A percentile compares a stretch with the other conserved stretches of the same genome.
phyloP scores from a whole-genome alignment of 2,113 vertebrate species.

The Pithys albifrons region DNA sequence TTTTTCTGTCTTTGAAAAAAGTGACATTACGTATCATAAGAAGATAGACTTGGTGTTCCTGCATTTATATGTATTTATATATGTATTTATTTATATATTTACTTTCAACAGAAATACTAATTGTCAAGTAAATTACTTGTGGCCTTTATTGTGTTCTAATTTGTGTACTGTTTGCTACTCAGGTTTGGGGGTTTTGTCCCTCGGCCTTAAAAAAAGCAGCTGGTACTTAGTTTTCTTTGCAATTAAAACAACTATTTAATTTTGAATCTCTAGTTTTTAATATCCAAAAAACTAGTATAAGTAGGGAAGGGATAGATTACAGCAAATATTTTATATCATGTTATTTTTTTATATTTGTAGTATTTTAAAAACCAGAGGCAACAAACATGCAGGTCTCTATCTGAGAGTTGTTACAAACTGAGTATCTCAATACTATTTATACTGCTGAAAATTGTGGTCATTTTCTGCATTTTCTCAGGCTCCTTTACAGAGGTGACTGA shows the following conservation, averaged over 20 bases:
- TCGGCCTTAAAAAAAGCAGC: neutral
- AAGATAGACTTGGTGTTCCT: neutral
- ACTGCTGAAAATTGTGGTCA: neutral
- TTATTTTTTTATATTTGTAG: neutral
- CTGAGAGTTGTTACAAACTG: neutral
- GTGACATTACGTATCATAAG: neutral
- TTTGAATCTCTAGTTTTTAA: neutral
- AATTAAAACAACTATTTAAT: neutral
- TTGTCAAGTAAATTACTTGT: neutral
- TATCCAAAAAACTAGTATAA: neutral
- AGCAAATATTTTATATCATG: neutral
- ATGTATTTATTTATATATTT: neutral
- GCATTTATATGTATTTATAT: neutral
- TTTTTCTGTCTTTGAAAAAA: neutral
- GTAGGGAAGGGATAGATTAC: neutral
- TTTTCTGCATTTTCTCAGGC: neutral
- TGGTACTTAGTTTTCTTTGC: neutral
- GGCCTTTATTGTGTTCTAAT: neutral
- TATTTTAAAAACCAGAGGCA: neutral
- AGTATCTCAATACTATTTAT: neutral
- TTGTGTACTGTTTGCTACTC: neutral
- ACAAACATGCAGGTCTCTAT: accelerated
- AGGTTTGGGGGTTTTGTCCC: neutral
- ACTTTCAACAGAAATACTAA: neutral
- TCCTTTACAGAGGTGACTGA: neutral